These are phyloP conservation scores for Colinus virginianus DNA, from an alignment of 2,113 vertebrate genomes.

Conservation along the genomic window DNA sequence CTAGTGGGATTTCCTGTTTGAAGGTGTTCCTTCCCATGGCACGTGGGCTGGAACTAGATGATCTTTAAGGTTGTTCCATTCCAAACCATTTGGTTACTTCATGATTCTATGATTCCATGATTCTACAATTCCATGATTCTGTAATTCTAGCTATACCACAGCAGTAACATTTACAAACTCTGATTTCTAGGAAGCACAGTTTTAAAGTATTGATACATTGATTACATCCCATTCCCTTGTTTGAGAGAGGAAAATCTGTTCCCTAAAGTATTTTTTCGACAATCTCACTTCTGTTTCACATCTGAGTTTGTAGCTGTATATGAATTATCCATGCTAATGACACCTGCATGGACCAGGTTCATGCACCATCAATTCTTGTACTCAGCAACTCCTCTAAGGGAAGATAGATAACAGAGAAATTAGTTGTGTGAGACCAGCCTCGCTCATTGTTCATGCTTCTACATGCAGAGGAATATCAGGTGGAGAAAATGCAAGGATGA, in stretches of 20 bases:
- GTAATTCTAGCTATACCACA: neutral
- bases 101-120: neutral
- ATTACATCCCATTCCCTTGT: neutral
- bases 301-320: neutral
- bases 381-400: neutral
- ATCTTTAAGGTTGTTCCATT: neutral
- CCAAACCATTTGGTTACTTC: neutral
- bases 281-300: neutral
- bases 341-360: neutral
- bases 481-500: neutral
- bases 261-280: neutral
- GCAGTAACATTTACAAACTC: neutral
- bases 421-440: fast-evolving
- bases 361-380: neutral
- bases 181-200: neutral
- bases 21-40: neutral
- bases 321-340: neutral
- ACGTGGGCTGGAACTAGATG: neutral
- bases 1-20: neutral
- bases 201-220: neutral
- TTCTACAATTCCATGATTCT: neutral
- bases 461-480: neutral
- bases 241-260: neutral
- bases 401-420: neutral
- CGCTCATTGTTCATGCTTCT: neutral